Percentiles rank a stretch among this genome's conserved stretches.
These are phyloP conservation scores for Troglohyphantes excavatus DNA, from an alignment of 2,888 invertebrate species.

Conservation along the genomic window DNA sequence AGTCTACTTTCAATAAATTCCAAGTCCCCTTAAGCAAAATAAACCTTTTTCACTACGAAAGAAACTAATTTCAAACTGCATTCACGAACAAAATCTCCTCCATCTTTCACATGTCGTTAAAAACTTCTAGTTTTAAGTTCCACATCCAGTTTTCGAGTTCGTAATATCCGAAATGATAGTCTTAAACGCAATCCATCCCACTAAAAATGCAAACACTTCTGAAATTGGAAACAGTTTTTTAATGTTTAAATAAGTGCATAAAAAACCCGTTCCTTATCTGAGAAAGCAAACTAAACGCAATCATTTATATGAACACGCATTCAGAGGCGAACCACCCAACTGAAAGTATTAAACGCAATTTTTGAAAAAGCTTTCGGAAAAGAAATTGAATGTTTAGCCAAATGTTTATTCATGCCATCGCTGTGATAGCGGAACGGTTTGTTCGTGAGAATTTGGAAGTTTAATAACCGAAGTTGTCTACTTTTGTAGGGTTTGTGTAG, in stretches of 20 bases:
- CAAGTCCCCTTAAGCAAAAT: too few relatives aligned
- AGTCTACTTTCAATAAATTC: too few relatives aligned
- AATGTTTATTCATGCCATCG: slow-evolving; percentile 1
- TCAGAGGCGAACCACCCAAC: not conserved
- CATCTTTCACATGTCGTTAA: too few relatives aligned
- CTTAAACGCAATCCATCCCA: not conserved
- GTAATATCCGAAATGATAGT: not conserved
- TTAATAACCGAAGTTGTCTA: not conserved
- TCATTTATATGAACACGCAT: slow-evolving; percentile 5
- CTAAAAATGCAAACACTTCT: not conserved
- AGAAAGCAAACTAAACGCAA: not conserved
- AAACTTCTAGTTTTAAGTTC: not conserved
- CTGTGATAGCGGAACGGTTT: not conserved
- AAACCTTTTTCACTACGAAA: too few relatives aligned
- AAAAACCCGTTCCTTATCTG: not conserved
- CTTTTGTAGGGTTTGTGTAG: not conserved
- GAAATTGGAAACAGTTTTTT: not conserved
- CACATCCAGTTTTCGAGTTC: not conserved
- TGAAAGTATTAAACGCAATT: slow-evolving; percentile 6
- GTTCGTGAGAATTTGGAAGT: not conserved
- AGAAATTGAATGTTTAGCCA: slow-evolving; percentile 2
- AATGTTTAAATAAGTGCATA: not conserved
- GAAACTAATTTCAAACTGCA: too few relatives aligned
- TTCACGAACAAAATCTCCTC: too few relatives aligned
- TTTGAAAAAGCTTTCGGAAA: not conserved